These are phyloP conservation scores for Epistrophella euchroma DNA, from an alignment of 2,888 invertebrate species.

Conservation along the genomic window DNA sequence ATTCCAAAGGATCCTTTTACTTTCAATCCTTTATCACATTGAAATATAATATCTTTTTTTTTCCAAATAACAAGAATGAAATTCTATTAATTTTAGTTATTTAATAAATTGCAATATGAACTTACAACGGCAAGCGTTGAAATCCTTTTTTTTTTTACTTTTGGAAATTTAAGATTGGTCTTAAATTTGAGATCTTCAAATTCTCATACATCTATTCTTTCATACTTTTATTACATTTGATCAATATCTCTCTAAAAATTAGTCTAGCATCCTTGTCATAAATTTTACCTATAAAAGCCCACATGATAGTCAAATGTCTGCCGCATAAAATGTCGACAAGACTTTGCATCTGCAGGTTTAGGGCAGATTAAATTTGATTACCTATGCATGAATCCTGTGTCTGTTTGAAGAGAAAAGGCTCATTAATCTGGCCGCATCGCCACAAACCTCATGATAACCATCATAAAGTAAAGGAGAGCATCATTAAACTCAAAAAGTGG, in stretches of 20 bases:
- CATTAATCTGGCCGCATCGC: not conserved
- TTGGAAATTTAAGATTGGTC: no score
- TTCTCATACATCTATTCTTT: no score
- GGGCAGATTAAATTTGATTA: not conserved
- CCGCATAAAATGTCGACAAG: not conserved
- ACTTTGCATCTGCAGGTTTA: not conserved
- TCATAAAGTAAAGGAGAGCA: not conserved
- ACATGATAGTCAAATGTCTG: not conserved
- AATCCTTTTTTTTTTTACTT: no score
- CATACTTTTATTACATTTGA: not conserved
- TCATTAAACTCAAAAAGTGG: constrained; percentile 1
- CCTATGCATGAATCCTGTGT: not conserved
- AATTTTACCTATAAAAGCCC: not conserved
- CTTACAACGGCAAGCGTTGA: not conserved
- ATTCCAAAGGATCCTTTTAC: not conserved
- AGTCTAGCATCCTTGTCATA: not conserved
- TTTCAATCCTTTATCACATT: not conserved
- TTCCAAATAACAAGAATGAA: not conserved
- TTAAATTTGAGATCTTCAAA: no score
- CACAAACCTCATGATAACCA: not conserved
- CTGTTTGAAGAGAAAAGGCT: not conserved
- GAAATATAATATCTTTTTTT: not conserved
- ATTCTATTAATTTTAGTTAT: no score
- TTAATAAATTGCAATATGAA: no score
- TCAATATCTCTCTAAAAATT: not conserved